Conservation (phyloP, 2,113 vertebrate species). For the Recurvirostra avosetta region DNA sequence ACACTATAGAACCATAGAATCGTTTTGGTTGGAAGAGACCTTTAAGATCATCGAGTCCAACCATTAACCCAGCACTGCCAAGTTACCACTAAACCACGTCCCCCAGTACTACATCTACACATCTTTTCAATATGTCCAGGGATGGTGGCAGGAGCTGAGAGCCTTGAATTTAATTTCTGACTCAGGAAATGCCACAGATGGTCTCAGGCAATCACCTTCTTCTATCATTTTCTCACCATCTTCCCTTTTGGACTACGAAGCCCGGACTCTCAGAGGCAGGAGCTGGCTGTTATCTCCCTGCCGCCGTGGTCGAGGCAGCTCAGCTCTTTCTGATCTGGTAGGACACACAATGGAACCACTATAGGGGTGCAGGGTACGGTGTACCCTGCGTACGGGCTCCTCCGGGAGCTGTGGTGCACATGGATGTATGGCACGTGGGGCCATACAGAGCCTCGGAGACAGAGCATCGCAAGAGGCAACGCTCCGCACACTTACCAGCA, state of each 20-base stretch:
- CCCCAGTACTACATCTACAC: not conserved
- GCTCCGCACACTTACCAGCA: fast-evolving
- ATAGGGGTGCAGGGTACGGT: not conserved
- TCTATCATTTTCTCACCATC: not conserved
- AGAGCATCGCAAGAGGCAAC: fast-evolving
- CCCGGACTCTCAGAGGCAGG: not conserved
- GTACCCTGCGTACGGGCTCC: fast-evolving
- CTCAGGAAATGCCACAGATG: not conserved
- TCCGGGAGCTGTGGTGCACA: fast-evolving
- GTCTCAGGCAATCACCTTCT: not conserved
- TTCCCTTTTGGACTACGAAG: not conserved
- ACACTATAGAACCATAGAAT: not conserved
- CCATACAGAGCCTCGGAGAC: not conserved
- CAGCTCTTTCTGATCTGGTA: not conserved
- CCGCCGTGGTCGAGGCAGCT: not conserved
- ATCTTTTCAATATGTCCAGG: not conserved
- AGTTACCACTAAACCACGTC: not conserved
- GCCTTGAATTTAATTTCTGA: not conserved
- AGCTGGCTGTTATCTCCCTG: not conserved
- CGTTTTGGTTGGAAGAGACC: not conserved
- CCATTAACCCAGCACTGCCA: not conserved
- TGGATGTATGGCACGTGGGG: fast-evolving
- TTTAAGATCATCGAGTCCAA: not conserved
- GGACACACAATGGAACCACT: fast-evolving
- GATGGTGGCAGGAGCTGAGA: not conserved